Evolutionary conservation across 2,888 invertebrate species (phyloP).

Genomic region (Sialis fuliginosa): DNA sequence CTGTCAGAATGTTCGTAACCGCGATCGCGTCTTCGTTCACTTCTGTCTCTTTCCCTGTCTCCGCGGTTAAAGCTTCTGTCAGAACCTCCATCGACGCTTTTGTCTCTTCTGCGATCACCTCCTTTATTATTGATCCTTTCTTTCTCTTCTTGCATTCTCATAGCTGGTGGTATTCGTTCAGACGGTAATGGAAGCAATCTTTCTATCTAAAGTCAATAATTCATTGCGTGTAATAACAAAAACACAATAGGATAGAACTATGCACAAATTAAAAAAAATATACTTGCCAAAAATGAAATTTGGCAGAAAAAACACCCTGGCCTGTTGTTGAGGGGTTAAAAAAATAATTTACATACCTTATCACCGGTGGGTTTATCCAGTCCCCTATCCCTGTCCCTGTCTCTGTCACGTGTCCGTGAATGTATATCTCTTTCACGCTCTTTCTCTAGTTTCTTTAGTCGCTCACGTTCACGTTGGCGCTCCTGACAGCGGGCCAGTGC

Average conservation of each 20-base stretch:
- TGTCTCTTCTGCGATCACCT: conserved; percentile 29
- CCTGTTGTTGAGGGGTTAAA: no score
- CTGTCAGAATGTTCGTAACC: conserved; percentile 17
- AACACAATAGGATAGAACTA: no score
- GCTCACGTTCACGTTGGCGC: conserved; percentile 32
- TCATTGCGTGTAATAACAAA: no score
- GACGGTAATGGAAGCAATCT: conserved; percentile 42
- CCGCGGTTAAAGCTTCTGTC: conserved; percentile 28
- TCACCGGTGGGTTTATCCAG: conserved; percentile 38
- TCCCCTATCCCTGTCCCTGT: conserved; percentile 35
- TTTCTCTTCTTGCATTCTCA: conserved; percentile 35
- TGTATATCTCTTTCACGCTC: conserved; percentile 31
- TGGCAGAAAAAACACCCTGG: no score
- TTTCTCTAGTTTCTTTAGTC: conserved; percentile 28
- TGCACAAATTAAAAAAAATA: no score
- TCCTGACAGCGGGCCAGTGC: conserved; percentile 46
- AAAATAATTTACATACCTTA: conserved; percentile 18
- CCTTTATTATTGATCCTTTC: conserved; percentile 31
- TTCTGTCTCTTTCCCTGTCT: conserved; percentile 26
- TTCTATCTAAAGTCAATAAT: conserved; percentile 19
- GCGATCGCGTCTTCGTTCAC: conserved; percentile 26
- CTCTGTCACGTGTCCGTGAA: conserved; percentile 28
- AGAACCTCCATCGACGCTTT: conserved; percentile 15
- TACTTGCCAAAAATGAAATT: no score
- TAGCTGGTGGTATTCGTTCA: conserved; percentile 34